Evolutionary conservation across 1,140 invertebrate genomes (phyloP).

Genomic region (Dreissena polymorpha): DNA sequence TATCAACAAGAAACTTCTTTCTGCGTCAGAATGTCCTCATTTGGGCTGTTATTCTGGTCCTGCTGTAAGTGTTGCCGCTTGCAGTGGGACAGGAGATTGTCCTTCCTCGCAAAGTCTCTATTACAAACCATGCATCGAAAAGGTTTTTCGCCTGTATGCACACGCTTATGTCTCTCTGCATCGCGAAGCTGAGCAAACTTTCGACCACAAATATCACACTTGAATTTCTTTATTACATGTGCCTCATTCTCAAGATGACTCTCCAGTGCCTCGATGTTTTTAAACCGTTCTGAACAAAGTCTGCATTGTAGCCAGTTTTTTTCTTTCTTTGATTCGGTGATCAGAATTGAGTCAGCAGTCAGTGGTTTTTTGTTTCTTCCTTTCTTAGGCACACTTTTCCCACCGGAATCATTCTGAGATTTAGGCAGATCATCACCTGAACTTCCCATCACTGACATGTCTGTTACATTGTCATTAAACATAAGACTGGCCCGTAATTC

Average conservation of each 20-base stretch:
- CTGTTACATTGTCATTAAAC: constrained; percentile 31
- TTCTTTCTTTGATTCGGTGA: constrained; percentile 28
- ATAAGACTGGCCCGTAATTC: constrained; percentile 23
- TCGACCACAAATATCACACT: constrained; percentile 48
- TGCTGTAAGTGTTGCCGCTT: neutral
- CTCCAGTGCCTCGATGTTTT: constrained; percentile 21
- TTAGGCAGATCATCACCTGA: constrained; percentile 28
- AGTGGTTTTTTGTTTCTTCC: constrained; percentile 20
- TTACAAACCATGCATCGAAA: constrained; percentile 44
- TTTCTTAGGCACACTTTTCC: constrained; percentile 7
- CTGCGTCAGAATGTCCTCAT: too few species aligned
- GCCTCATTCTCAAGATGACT: constrained; percentile 31
- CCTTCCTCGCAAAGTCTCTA: constrained; percentile 45
- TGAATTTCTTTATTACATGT: constrained; percentile 34
- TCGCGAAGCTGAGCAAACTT: constrained; percentile 49
- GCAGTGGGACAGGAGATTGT: constrained; percentile 47
- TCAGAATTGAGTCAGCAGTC: constrained; percentile 37
- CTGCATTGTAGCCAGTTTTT: constrained; percentile 38
- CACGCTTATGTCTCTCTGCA: constrained; percentile 41
- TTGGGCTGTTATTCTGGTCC: neutral
- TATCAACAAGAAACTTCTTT: too few species aligned
- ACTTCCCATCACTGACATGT: constrained; percentile 37
- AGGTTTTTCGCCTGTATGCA: constrained; percentile 47
- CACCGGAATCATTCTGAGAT: constrained; percentile 15
- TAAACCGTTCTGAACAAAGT: constrained; percentile 39